A percentile compares a stretch with the other conserved stretches of the same genome.
phyloP scores from a whole-genome alignment of 2,797 vertebrate species.

The Florisuga fusca region DNA sequence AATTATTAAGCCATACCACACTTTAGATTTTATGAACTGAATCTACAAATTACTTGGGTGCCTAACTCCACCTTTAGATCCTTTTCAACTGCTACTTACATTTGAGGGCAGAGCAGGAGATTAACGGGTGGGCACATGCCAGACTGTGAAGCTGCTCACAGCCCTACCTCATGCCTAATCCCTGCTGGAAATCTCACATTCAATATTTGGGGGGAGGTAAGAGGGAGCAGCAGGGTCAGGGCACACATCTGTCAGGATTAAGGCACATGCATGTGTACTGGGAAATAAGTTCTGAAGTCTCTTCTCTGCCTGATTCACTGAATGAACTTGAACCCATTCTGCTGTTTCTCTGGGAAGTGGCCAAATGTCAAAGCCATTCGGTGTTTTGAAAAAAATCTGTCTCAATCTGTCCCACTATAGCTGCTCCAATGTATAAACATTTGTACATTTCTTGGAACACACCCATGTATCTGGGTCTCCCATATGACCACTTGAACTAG shows the following conservation, averaged over 20 bases:
- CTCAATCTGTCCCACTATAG: background rate
- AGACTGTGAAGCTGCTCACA: background rate
- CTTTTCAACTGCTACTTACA: background rate
- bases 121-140: background rate
- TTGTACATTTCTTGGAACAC: background rate
- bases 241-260: constrained; percentile 19
- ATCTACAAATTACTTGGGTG: background rate
- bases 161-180: background rate
- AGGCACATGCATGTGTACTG: background rate
- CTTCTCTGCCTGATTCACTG: background rate
- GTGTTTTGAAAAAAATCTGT: constrained; percentile 18
- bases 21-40: constrained; percentile 40
- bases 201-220: background rate
- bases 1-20: background rate
- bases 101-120: background rate
- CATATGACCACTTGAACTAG: background rate
- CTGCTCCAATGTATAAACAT: background rate
- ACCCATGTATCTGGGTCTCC: background rate
- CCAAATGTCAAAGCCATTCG: constrained; percentile 21
- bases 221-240: background rate
- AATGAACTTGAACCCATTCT: constrained; percentile 25
- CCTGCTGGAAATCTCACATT: constrained; percentile 2
- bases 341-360: background rate
- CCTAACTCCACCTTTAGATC: constrained; percentile 12
- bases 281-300: background rate